Conservation (phyloP, 2,113 vertebrate genomes). For the Gnathonemus echidnorhynchus region DNA sequence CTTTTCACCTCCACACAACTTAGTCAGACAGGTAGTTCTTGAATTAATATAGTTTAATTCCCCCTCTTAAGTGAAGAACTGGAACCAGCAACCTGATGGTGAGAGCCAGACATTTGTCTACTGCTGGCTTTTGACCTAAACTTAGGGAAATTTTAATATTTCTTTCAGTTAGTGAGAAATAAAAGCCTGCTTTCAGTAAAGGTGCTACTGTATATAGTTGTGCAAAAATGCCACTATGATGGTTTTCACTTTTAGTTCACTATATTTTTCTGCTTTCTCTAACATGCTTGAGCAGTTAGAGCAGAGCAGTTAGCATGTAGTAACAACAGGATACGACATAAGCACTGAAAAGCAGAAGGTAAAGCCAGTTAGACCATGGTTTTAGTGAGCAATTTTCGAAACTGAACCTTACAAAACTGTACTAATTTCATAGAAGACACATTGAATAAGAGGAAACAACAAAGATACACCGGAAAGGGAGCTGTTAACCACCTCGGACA, state of each 20-base stretch:
- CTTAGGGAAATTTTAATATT: neutral
- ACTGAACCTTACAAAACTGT: neutral
- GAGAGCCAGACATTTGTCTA: neutral
- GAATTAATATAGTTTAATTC: neutral
- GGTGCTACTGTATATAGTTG: neutral
- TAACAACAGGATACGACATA: neutral
- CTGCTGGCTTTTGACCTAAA: neutral
- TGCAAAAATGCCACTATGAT: neutral
- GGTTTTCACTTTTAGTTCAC: neutral
- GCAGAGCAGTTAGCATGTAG: neutral
- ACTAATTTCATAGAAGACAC: neutral
- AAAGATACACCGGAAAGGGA: neutral
- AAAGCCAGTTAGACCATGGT: neutral
- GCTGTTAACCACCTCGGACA: neutral
- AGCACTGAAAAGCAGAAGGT: neutral
- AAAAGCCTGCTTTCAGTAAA: neutral
- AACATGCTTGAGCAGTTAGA: neutral
- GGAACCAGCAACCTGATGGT: neutral
- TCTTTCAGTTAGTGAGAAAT: neutral
- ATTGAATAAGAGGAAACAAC: neutral
- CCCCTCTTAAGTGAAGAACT: neutral
- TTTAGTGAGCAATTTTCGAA: neutral
- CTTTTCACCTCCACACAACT: neutral
- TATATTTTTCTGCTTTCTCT: neutral
- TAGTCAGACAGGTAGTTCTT: neutral